Conservation (phyloP, 2,113 vertebrate species). For the Trochalopteron elliotii region DNA sequence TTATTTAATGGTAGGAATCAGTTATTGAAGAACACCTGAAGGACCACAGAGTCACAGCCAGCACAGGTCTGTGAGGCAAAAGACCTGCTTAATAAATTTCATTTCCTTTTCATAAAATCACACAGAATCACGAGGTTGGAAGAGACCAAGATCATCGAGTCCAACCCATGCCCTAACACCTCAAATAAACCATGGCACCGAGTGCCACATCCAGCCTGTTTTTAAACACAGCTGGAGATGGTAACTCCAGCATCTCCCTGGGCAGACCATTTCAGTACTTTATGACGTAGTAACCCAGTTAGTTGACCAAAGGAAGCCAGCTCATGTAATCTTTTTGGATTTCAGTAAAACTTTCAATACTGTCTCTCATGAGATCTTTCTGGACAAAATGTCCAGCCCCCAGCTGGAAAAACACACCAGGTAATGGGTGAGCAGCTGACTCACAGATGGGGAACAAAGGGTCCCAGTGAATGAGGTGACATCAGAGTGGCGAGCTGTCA, state of each 20-base stretch:
- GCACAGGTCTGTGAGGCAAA: not conserved
- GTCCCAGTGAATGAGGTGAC: not conserved
- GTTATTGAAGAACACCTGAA: not conserved
- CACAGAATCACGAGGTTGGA: not conserved
- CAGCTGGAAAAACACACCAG: not conserved
- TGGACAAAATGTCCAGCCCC: not conserved
- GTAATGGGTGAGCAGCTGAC: not conserved
- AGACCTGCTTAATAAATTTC: not conserved
- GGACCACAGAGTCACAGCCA: not conserved
- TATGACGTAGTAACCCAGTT: not conserved
- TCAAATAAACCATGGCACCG: not conserved
- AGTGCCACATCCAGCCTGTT: not conserved
- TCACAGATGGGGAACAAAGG: not conserved
- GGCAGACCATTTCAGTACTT: not conserved
- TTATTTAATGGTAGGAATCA: not conserved
- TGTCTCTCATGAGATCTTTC: not conserved
- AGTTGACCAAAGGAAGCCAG: not conserved
- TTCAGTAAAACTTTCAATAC: not conserved
- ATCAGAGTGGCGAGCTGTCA: not conserved
- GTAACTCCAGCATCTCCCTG: not conserved
- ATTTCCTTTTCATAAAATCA: not conserved
- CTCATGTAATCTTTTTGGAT: not conserved
- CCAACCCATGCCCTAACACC: not conserved
- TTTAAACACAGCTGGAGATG: not conserved
- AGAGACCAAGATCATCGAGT: not conserved